Evolutionary conservation across 1,140 invertebrate genomes (phyloP), one percentile per base, ranked within the genome.

Genomic region (Brachionus plicatilis): DNA sequence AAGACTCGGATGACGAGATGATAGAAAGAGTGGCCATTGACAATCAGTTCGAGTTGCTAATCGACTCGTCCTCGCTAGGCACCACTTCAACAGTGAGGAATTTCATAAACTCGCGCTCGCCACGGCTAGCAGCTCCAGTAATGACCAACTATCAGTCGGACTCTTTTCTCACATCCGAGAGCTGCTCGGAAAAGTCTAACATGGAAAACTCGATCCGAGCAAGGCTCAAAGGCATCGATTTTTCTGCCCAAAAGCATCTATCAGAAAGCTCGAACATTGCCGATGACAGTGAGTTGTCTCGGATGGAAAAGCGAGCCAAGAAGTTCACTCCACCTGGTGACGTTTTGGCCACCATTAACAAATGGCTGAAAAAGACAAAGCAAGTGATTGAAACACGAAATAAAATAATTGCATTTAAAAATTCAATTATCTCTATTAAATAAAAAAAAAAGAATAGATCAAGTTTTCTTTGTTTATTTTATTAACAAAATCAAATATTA

Each of bases 381-480:
- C 72, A 76, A 76, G 72, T 76, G 27, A 76, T 76, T 76, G 72
- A 76, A 50, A 76, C 72, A 29, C 41, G 72, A 5, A 76, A 76
- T 76, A 76, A 76, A 76, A 76, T 76, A 76, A 53, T 76, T 76
- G 43, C 72, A 14, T 76, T 24, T 50, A 76, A 76, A 33, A 76
- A 76, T 72, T 72, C 68, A 9, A 76, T 76, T 27, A 50, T 76
- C 43, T 50, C 72, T 43, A 20, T 72, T 43, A 43, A 43, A 72
- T 37, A 41, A 72, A 68, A 29, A 29, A 29, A 29, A 29, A n/a
- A n/a, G n/a, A n/a, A n/a, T n/a, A 29, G 27, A 29, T 29, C 2
- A 29, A 29, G 27, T 29, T 29, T 29, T 29, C 27, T 29, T 29
- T 29, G 27, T 29, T 29, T 29, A 29, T 29, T 29, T 29, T 29